phyloP scores from a whole-genome alignment of 2,113 vertebrate species.

The Tapirus terrestris region DNA sequence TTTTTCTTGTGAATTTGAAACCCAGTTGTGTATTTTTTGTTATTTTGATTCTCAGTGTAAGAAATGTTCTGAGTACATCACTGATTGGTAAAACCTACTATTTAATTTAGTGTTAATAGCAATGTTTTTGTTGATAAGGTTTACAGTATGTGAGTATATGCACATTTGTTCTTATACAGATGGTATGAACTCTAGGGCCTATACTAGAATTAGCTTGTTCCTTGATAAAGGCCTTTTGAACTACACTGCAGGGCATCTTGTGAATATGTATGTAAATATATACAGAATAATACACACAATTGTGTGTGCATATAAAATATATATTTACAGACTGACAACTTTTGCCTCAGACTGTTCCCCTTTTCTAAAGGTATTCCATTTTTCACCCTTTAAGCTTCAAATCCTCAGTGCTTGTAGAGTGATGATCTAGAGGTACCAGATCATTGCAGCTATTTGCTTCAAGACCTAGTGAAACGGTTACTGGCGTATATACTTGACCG shows the following conservation, averaged over 20 bases:
- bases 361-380: constrained; percentile 72
- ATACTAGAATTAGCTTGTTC: constrained; percentile 77
- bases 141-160: constrained; percentile 87
- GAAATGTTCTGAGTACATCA: constrained; percentile 84
- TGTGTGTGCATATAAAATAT: constrained; percentile 84
- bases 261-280: constrained; percentile 89
- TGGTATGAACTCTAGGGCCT: constrained; percentile 65
- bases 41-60: constrained; percentile 84
- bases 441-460: constrained; percentile 32
- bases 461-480: constrained; percentile 44
- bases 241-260: constrained; percentile 88
- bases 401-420: constrained; percentile 61
- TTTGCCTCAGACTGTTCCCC: constrained; percentile 80
- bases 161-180: constrained; percentile 85
- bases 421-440: constrained; percentile 47
- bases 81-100: constrained; percentile 84
- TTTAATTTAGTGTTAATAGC: constrained; percentile 84
- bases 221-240: constrained; percentile 86
- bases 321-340: constrained; percentile 85
- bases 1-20: constrained; percentile 87
- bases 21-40: constrained; percentile 81
- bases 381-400: constrained; percentile 58
- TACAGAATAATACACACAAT: constrained; percentile 84
- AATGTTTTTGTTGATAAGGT: constrained; percentile 87
- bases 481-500: constrained; percentile 49